Evolutionary conservation across 2,113 vertebrate species (phyloP), one percentile per base, ranked within the genome.

Genomic region (Campylomormyrus numenius): DNA sequence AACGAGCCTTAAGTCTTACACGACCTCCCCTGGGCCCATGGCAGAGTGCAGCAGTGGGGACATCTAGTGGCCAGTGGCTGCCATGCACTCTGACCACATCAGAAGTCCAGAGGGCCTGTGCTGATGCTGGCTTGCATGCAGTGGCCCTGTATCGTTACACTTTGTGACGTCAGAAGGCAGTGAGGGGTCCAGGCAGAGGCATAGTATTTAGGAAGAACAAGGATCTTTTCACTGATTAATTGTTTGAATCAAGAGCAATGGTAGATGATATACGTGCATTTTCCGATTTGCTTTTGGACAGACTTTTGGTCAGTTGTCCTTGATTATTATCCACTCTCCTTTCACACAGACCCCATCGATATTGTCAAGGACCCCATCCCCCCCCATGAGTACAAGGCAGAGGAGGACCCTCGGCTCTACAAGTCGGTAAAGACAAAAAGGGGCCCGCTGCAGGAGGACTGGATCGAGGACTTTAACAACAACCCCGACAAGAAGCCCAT

Each of bases 301-400:
- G 42, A 86, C 19, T 31, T 52, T 85, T 53, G 49, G 45, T 52
- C 8, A 0, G 24, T 39, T 24, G 21, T 19, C n/a, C 27, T 53
- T 70, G 89, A 85, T 91, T 0, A 77, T 62, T 52, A 52, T 62
- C 1, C 52, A 6, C 58, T 52, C 6, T 92, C 21, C 94, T 88
- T 91, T 90, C 91, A 89, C 74, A 0, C 95, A 99, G 98, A 99
- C 94, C 96, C 96, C 83, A 99, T 99, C 6, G 98, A 99, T 94
- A 99, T 99, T 24, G 98, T 99, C 92, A 98, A 97, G 92, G 98
- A 99, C 88, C 94, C 97, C 21, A 97, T 99, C 50, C 96, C 97
- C 39, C 94, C 97, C 24, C 97, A 96, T 5, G 98, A 99, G 94
- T 99, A 99, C 92, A 97, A 97, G 93, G 96, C 93, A 0, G 98